Percentiles rank a stretch among this genome's conserved stretches.
These are phyloP conservation scores for Portevinia maculata DNA, from an alignment of 2,888 invertebrate genomes.

Conservation along the genomic window DNA sequence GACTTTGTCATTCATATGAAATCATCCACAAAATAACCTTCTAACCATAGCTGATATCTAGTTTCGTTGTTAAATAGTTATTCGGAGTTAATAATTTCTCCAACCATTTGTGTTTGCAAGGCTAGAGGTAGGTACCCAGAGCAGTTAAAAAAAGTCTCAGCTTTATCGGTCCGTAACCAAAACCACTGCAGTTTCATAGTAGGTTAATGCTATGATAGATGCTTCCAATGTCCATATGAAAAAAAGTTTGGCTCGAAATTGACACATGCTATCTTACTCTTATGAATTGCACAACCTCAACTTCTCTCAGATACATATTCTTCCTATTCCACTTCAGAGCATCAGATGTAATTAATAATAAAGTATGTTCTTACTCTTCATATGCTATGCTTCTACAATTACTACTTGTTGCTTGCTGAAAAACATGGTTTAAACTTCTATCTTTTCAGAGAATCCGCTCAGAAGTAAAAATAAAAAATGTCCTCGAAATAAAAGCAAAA, in stretches of 20 bases:
- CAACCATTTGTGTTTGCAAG: too few relatives aligned
- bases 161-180: too few relatives aligned
- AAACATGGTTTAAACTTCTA: not conserved
- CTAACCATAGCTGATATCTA: too few relatives aligned
- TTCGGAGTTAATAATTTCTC: too few relatives aligned
- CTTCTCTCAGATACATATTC: not conserved
- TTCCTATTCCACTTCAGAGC: not conserved
- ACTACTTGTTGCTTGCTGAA: slow-evolving; percentile 39
- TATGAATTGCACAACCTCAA: not conserved
- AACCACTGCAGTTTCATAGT: too few relatives aligned
- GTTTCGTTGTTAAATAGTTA: too few relatives aligned
- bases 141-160: too few relatives aligned
- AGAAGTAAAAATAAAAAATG: slow-evolving; percentile 12
- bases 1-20: too few relatives aligned
- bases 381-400: not conserved
- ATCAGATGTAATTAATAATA: slow-evolving; percentile 22
- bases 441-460: slow-evolving; percentile 13
- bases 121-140: too few relatives aligned
- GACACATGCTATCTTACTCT: not conserved
- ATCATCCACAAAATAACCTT: too few relatives aligned
- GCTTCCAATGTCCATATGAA: not conserved
- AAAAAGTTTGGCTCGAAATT: not conserved
- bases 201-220: too few relatives aligned
- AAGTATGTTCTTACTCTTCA: not conserved
- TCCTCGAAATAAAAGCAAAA: slow-evolving; percentile 61